Evolutionary conservation across 2,797 vertebrate genomes (phyloP).

Genomic region (Ataeniobius toweri): DNA sequence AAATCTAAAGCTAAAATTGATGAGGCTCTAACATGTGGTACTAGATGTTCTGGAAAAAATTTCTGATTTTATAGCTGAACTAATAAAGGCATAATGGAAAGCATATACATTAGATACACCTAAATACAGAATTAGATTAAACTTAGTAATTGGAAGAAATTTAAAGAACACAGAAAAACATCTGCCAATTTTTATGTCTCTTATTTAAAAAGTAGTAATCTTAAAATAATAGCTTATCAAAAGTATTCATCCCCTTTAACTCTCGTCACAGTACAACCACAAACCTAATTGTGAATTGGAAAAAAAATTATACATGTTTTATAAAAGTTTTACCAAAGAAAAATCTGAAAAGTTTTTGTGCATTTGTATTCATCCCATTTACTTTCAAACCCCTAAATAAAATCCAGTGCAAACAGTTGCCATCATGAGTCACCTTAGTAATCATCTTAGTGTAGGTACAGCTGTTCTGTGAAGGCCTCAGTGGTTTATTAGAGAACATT

Average conservation of each 20-base stretch:
- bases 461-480: no score
- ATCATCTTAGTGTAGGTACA: neutral
- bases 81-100: neutral
- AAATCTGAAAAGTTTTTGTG: neutral
- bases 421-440: neutral
- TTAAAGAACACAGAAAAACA: no score
- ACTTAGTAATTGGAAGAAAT: neutral
- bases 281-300: neutral
- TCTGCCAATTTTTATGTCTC: neutral
- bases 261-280: neutral
- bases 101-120: neutral
- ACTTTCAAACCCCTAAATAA: neutral
- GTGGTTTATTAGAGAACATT: no score
- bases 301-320: neutral
- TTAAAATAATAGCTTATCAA: neutral
- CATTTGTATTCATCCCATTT: neutral
- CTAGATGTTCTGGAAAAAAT: conserved; percentile 1
- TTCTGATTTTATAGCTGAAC: neutral
- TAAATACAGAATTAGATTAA: neutral
- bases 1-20: neutral
- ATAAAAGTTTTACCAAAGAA: neutral
- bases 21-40: neutral
- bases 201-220: neutral
- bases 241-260: neutral
- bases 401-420: neutral